These are phyloP conservation scores for Drosophila sucinea DNA, from an alignment of 1,140 invertebrate species.

Conservation along the genomic window DNA sequence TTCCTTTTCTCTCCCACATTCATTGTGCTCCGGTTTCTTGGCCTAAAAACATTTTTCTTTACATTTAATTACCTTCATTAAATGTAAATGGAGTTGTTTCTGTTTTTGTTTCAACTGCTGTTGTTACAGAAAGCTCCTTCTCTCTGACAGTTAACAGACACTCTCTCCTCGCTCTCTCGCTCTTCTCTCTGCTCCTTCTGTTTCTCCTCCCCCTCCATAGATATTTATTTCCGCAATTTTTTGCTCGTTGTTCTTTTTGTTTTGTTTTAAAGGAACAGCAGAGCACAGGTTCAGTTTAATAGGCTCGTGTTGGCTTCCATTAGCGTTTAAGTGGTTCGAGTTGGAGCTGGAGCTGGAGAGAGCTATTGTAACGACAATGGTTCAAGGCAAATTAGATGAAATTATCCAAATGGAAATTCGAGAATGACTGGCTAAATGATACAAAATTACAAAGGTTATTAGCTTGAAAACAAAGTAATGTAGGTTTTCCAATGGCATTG, in stretches of 20 bases:
- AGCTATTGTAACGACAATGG: neutral
- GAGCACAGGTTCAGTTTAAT: neutral
- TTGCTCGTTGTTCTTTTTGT: neutral
- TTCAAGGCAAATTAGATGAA: constrained; percentile 15
- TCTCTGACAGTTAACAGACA: constrained; percentile 49
- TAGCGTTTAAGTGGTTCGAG: neutral
- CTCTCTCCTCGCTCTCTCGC: neutral
- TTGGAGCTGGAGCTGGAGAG: neutral
- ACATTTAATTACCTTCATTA: constrained; percentile 80
- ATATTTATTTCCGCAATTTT: constrained; percentile 31
- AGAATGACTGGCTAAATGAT: neutral
- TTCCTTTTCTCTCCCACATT: neutral
- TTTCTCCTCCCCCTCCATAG: neutral
- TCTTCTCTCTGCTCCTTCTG: neutral
- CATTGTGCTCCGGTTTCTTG: constrained; percentile 5
- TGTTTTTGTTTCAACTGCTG: constrained; percentile 30
- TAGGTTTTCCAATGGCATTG: too few species aligned
- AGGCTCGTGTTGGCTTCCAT: constrained; percentile 13
- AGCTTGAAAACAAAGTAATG: too few species aligned
- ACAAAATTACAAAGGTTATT: too few species aligned
- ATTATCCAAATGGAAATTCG: constrained; percentile 16
- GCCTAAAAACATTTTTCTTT: constrained; percentile 51
- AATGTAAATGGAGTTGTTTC: constrained; percentile 73
- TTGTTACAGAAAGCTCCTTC: constrained; percentile 20
- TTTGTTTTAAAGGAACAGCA: neutral